phyloP scores from a whole-genome alignment of 2,888 invertebrate genomes.

The Sinodicranocentrus sp. region DNA sequence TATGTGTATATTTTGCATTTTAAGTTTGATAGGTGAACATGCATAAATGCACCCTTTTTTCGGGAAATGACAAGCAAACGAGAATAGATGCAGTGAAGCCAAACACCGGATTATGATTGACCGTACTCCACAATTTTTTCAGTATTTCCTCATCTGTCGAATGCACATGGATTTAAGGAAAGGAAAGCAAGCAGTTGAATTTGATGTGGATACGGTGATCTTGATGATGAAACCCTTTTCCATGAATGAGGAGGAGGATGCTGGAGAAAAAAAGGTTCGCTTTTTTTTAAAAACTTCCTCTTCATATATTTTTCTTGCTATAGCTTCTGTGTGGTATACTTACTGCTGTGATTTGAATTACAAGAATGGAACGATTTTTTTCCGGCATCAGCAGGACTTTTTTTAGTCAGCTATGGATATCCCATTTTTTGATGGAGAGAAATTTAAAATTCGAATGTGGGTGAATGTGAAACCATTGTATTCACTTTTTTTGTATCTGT shows the following conservation, averaged over 20 bases:
- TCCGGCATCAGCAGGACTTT: no score
- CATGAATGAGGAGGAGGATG: constrained; percentile 20
- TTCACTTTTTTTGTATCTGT: not conserved
- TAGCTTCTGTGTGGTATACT: constrained; percentile 21
- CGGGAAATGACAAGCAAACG: constrained; percentile 44
- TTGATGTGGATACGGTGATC: constrained; percentile 21
- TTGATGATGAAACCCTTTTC: constrained; percentile 28
- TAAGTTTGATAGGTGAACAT: constrained; percentile 29
- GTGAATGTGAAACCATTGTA: constrained; percentile 27
- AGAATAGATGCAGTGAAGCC: constrained; percentile 51
- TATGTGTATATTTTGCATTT: constrained; percentile 60
- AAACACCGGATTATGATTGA: constrained; percentile 59
- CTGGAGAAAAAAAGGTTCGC: constrained; percentile 37
- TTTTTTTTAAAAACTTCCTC: constrained; percentile 20
- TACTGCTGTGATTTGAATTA: constrained; percentile 10
- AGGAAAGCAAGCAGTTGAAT: constrained; percentile 4
- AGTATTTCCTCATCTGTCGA: constrained; percentile 36
- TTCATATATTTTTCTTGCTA: no score
- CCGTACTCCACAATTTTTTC: constrained; percentile 39
- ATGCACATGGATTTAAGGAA: constrained; percentile 4
- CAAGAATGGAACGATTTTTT: no score
- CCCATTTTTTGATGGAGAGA: constrained; percentile 1
- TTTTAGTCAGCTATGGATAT: no score
- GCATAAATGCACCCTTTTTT: constrained; percentile 44
- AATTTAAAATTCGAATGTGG: constrained; percentile 20